Percentiles rank a stretch among this genome's conserved stretches.
These are phyloP conservation scores for Zaprionus inermis DNA, from an alignment of 1,140 invertebrate species.

Conservation along the genomic window DNA sequence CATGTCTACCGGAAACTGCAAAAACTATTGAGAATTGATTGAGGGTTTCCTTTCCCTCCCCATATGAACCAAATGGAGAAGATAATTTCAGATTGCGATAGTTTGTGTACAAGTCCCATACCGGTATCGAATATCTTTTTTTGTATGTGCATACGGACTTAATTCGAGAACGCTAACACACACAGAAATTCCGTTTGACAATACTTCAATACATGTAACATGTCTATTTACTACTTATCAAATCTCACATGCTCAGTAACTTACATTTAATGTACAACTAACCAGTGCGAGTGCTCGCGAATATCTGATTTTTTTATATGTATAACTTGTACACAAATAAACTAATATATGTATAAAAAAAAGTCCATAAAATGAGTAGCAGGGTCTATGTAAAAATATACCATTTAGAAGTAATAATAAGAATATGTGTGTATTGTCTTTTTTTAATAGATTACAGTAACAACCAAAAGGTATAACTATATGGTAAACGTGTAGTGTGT, in stretches of 20 bases:
- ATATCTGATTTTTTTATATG: slow-evolving; percentile 10
- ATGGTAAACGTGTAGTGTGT: neutral
- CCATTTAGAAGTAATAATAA: slow-evolving; percentile 48
- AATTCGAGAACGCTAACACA: slow-evolving; percentile 14
- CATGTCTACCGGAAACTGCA: neutral
- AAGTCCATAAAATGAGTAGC: slow-evolving; percentile 71
- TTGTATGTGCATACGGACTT: neutral
- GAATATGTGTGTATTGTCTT: slow-evolving; percentile 41
- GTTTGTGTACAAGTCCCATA: neutral
- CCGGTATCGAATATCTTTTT: neutral
- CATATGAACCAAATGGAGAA: no score
- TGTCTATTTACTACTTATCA: neutral
- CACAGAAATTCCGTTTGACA: slow-evolving; percentile 43
- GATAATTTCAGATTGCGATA: no score
- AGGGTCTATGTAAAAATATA: slow-evolving; percentile 54
- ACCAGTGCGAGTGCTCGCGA: slow-evolving; percentile 17
- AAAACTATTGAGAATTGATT: neutral
- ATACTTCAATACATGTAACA: slow-evolving; percentile 28
- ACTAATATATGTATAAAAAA: neutral
- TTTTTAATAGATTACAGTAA: slow-evolving; percentile 46
- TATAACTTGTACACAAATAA: slow-evolving; percentile 6
- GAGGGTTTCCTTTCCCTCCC: no score
- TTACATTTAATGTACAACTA: slow-evolving; percentile 40
- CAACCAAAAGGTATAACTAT: slow-evolving; percentile 8
- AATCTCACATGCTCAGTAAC: slow-evolving; percentile 23